Base-by-base conservation (phyloP, 2,888 invertebrate genomes). In the Mythimna albipuncta region DNA sequence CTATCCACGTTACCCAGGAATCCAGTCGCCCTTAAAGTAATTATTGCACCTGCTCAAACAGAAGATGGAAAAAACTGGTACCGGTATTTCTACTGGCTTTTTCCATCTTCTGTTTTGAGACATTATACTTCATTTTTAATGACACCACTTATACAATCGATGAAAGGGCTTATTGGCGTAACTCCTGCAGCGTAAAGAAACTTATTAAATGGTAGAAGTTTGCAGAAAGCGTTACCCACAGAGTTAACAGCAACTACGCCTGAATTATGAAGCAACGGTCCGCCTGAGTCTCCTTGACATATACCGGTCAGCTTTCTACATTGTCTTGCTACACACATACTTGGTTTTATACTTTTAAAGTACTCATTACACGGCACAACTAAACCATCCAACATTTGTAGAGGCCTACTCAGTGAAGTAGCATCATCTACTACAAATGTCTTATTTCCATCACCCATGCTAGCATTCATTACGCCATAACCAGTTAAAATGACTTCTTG, bases 231-330 rank as follows among this genome's bases (percentile, higher is more conserved):
- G 0, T 0, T 10, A 6, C 41, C 66, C 0, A 64, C 0, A n/a
- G 77, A 50, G 47, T 77, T 81, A 44, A 79, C 19, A 7, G 57
- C 79, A 11, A 81, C 38, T 5, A 79, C 19, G 26, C 82, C 79
- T 47, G 79, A 79, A 10, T 59, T 6, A 11, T 79, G 79, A 5
- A 79, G 44, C 44, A 81, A 0, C 4, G 79, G 79, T 2, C 79
- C 79, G 0, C 82, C 79, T 2, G 82, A 79, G 41, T 79, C 79
- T 11, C 82, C 79, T 0, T 26, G 44, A 77, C 82, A 79, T 32
- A 64, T 0, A 13, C 59, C 16, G 26, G 59, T 1, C 0, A 6
- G 0, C 21, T n/a, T 6, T 0, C 59, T 26, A 55, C 79, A 79
- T 13, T 10, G 13, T 41, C 82, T 70, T 41, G 82, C 77, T 9